A percentile compares a stretch with the other conserved stretches of the same genome.
Evolutionary conservation across 2,797 vertebrate species (phyloP).

Genomic region (Lagorchestes hirsutus): DNA sequence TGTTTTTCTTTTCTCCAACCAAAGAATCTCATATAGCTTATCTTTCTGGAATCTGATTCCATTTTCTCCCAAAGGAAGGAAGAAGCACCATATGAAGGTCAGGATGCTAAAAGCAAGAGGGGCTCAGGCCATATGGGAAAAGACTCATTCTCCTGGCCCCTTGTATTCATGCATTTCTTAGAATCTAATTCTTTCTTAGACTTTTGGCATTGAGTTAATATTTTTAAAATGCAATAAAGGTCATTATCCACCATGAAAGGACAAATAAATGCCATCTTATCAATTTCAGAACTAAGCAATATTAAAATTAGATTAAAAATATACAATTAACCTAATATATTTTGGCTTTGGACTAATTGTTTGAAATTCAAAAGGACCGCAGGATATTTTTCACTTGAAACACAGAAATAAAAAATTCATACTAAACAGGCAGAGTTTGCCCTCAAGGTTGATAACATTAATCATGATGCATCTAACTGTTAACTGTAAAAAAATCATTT

Average conservation of each 20-base stretch:
- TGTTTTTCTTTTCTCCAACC: not conserved
- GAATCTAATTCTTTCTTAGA: conserved; percentile 65
- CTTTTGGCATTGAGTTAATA: conserved; percentile 73
- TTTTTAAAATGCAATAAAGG: conserved; percentile 66
- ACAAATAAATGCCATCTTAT: conserved; percentile 75
- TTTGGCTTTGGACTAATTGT: conserved; percentile 80
- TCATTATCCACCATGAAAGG: conserved; percentile 73
- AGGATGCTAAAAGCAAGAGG: conserved; percentile 33
- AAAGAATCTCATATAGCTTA: not conserved
- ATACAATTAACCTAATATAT: conserved; percentile 78
- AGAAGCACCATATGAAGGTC: conserved; percentile 56
- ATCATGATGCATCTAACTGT: conserved; percentile 82
- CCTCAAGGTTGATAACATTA: conserved; percentile 82
- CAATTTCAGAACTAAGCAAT: conserved; percentile 76
- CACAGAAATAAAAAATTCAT: conserved; percentile 82
- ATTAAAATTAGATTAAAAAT: conserved; percentile 81
- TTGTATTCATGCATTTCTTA: conserved; percentile 51
- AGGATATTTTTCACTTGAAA: conserved; percentile 82
- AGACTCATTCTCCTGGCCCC: conserved; percentile 27
- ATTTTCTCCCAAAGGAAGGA: conserved; percentile 54
- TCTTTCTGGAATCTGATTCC: conserved; percentile 43
- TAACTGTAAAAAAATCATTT: conserved; percentile 81
- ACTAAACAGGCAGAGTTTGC: conserved; percentile 82
- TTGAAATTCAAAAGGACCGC: conserved; percentile 80
- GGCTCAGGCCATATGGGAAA: conserved; percentile 44